Evolutionary conservation across 2,113 vertebrate species (phyloP), one percentile per base, ranked within the genome.

Genomic region (Callorhinus ursinus): DNA sequence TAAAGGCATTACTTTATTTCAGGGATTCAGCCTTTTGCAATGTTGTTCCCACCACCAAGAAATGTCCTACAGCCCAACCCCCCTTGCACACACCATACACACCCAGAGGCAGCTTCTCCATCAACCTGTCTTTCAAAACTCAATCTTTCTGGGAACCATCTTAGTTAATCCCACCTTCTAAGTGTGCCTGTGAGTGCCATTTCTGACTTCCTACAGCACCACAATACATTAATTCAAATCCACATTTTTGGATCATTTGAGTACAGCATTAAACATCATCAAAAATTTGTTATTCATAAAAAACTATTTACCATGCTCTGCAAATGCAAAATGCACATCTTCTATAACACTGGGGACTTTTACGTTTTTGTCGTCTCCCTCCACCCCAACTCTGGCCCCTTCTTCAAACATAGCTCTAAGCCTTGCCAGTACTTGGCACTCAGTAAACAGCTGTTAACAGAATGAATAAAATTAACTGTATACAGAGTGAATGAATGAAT

Each of bases 161-260:
- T 33, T 61, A 92, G 10, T 82, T 85, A 67, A 81, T 42, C n/a
- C 59, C 59, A 77, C 31, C 18, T 26, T 69, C 46, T 53, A 21
- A 10, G 33, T 14, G 46, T 90, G 39, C 39, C n/a, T 63, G 8
- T 36, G 82, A 61, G n/a, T 81, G 14, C 55, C 72, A 72, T 16
- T 76, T 97, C 46, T 90, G 57, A 80, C 13, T 93, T 61, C 42
- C 46, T 49, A 61, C 2, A 72, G 76, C 61, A 91, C 28, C 71
- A 86, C 89, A 85, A 95, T 46, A 87, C 4, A 59, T 15, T 15
- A 83, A 87, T 86, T 94, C 21, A 81, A 96, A 87, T 57, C 76
- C 92, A 61, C 49, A 67, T 5, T 39, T 93, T 85, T 55, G 67
- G 18, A 61, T 92, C 7, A 61, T 59, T 83, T 95, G 85, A 93